phyloP scores from a whole-genome alignment of 2,113 vertebrate species.

The Thalassarche chlororhynchos region DNA sequence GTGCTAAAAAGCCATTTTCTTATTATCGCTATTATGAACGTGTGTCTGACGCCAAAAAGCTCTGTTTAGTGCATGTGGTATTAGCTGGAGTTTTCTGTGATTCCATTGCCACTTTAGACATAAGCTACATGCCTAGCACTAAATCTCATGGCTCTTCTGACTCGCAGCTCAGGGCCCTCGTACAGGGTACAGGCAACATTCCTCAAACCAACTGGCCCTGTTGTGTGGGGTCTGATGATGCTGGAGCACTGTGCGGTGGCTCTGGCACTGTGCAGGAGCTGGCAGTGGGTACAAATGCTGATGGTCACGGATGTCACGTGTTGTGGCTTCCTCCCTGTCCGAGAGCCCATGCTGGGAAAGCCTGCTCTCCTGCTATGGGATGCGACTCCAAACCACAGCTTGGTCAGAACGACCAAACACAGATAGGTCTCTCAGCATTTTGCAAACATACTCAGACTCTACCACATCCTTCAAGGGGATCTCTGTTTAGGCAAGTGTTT shows the following conservation, averaged over 20 bases:
- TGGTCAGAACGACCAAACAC: neutral
- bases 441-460: neutral
- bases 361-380: neutral
- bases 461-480: neutral
- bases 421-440: neutral
- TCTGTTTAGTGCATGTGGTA: neutral
- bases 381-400: neutral
- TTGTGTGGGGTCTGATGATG: neutral
- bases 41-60: neutral
- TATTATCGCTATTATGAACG: neutral
- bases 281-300: neutral
- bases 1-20: neutral
- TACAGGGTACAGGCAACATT: neutral
- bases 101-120: neutral
- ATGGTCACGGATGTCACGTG: rapidly evolving
- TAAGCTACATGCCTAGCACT: neutral
- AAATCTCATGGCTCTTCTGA: neutral
- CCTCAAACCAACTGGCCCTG: neutral
- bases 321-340: neutral
- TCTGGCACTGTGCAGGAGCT: neutral
- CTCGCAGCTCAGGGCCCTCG: neutral
- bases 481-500: neutral
- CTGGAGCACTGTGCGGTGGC: neutral
- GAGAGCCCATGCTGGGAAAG: neutral
- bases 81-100: neutral